Base-by-base conservation (phyloP, 2,113 vertebrate species). In the Misgurnus anguillicaudatus region DNA sequence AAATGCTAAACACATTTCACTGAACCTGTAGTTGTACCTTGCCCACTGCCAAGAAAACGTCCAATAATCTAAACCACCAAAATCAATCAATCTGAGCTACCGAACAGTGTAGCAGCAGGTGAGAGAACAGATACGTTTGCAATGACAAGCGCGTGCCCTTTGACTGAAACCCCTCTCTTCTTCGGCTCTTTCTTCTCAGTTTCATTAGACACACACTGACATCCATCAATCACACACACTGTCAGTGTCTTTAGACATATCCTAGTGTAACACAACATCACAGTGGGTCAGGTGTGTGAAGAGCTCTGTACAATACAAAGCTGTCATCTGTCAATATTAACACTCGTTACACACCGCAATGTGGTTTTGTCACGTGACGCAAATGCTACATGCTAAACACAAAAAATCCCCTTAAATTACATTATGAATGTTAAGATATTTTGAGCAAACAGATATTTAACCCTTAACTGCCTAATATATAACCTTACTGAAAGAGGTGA, bases 161-260 rank as follows among this genome's bases (percentile, higher is more conserved):
- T 13, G 71, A 60, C 71, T 64, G 48, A 81, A 78, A 31, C 78
- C 55, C 47, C 57, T n/a, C 80, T 48, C 60, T 24, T 11, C 31
- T 57, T 70, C 38, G 36, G 61, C 61, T 64, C 31, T 38, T n/a
- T 64, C 31, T 38, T n/a, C 66, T 75, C 58, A 6, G 81, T 87
- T 85, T 88, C 86, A 85, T 41, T 45, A 72, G 60, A 55, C 45
- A 72, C 64, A 60, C 78, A 71, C 67, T 58, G 73, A 48, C 41
- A 10, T 14, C 73, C 63, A 85, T 83, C 80, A 84, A 78, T 87
- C 87, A 81, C 60, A 70, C 53, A 73, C 64, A 39, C 63, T 17
- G 47, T 38, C 77, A 77, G 71, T 68, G 70, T 73, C 71, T 66
- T 80, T 42, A n/a, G 71, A 61, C 82, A 84, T 68, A 78, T 82